These are phyloP conservation scores for Nephrotoma flavescens DNA, from an alignment of 2,888 invertebrate species.

Conservation along the genomic window DNA sequence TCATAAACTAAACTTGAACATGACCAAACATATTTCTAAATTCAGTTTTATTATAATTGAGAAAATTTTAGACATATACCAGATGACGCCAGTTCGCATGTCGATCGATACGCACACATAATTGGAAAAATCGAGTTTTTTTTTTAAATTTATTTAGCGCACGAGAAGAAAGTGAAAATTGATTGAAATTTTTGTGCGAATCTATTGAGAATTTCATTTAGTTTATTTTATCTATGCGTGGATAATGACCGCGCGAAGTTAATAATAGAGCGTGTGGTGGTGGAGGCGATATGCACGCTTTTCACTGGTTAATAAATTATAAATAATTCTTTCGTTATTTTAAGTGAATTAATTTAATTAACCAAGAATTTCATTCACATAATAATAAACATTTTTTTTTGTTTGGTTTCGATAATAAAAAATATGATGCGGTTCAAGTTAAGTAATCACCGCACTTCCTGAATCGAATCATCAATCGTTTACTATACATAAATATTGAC, in stretches of 20 bases:
- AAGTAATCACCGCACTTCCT: background rate
- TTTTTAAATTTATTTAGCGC: background rate
- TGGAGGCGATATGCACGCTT: background rate
- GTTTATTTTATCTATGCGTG: background rate
- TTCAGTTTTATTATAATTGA: background rate
- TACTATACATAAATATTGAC: background rate
- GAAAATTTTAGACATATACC: background rate
- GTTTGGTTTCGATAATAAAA: background rate
- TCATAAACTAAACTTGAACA: background rate
- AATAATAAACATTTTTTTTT: background rate
- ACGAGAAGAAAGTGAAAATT: background rate
- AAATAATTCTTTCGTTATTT: background rate
- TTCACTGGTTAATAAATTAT: background rate
- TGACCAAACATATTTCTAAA: background rate
- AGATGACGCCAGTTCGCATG: background rate
- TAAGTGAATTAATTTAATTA: background rate
- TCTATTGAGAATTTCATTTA: background rate
- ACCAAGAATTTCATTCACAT: background rate
- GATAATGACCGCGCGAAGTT: background rate
- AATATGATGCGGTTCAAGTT: background rate
- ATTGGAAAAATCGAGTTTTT: background rate
- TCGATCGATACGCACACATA: background rate
- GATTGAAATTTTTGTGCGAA: background rate
- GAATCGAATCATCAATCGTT: background rate
- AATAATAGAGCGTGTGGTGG: background rate